Conservation (phyloP, 2,797 vertebrate genomes). For the Periophthalmus magnuspinnatus region DNA sequence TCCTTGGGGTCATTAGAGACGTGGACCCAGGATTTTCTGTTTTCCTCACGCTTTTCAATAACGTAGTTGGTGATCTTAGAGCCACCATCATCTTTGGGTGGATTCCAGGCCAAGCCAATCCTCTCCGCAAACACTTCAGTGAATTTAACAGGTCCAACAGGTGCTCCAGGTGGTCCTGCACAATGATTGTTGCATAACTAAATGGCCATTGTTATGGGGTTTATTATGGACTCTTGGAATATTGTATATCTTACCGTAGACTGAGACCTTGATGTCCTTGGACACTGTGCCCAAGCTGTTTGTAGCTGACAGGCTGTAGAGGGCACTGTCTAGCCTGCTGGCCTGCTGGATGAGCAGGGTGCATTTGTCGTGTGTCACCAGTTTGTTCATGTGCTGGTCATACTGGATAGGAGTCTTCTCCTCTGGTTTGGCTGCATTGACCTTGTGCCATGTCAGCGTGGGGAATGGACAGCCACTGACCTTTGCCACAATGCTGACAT, state of each 20-base stretch:
- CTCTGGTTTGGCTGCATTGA: slow-evolving; percentile 85
- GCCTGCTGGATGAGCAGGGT: slow-evolving; percentile 92
- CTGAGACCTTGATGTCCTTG: slow-evolving; percentile 90
- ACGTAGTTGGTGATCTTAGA: slow-evolving; percentile 98
- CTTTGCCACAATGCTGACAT: slow-evolving; percentile 90
- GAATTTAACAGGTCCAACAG: slow-evolving; percentile 91
- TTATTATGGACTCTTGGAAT: background rate
- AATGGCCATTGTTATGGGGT: background rate
- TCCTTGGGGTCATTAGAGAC: slow-evolving; percentile 93
- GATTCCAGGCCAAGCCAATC: slow-evolving; percentile 93
- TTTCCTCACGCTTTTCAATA: slow-evolving; percentile 95
- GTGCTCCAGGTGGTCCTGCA: slow-evolving; percentile 89
- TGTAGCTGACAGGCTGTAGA: slow-evolving; percentile 90
- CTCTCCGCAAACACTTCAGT: slow-evolving; percentile 92
- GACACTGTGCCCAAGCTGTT: slow-evolving; percentile 89
- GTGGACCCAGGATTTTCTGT: slow-evolving; percentile 92
- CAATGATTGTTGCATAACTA: background rate
- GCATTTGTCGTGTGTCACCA: slow-evolving; percentile 88
- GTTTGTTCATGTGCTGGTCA: slow-evolving; percentile 92
- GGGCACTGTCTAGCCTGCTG: slow-evolving; percentile 86
- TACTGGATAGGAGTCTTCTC: slow-evolving; percentile 86
- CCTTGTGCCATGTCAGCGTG: slow-evolving; percentile 89
- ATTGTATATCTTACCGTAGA: slow-evolving; percentile 82
- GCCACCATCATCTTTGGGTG: slow-evolving; percentile 90
- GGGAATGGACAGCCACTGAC: slow-evolving; percentile 97